Evolutionary conservation across 2,797 vertebrate genomes (phyloP).

Genomic region (Aplochiton taeniatus): DNA sequence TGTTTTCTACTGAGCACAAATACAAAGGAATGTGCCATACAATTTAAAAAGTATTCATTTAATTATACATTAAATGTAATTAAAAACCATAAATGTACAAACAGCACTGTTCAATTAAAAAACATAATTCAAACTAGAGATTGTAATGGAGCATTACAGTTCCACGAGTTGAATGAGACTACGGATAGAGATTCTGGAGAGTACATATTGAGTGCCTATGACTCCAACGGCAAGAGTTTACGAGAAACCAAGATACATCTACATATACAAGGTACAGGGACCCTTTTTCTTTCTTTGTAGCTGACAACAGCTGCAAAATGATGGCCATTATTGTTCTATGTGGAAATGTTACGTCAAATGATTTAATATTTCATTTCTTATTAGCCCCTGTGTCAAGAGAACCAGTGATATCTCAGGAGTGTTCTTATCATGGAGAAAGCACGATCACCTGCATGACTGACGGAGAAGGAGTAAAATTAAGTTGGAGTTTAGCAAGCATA

Average conservation of each 20-base stretch:
- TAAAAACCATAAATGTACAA: no score
- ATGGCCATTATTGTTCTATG: no score
- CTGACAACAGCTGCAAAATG: no score
- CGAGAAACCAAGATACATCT: not conserved
- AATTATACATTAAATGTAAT: no score
- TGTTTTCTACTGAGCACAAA: not conserved
- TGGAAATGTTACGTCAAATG: no score
- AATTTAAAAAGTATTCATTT: not conserved
- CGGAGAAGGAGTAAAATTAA: not conserved
- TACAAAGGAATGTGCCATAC: no score
- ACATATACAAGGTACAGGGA: not conserved
- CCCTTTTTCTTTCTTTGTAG: not conserved
- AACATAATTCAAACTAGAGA: no score
- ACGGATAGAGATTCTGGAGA: not conserved
- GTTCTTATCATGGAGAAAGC: not conserved
- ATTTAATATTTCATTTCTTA: not conserved
- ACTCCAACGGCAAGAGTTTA: not conserved
- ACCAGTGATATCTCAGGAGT: not conserved
- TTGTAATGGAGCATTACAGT: not conserved
- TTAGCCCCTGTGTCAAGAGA: conserved; percentile 1
- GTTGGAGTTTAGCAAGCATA: not conserved
- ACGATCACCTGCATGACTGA: not conserved
- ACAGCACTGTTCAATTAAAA: no score
- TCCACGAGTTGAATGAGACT: not conserved
- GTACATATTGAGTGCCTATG: not conserved